A percentile compares a stretch with the other conserved stretches of the same genome.
Evolutionary conservation across 2,113 vertebrate species (phyloP).

Genomic region (Hyla sarda): DNA sequence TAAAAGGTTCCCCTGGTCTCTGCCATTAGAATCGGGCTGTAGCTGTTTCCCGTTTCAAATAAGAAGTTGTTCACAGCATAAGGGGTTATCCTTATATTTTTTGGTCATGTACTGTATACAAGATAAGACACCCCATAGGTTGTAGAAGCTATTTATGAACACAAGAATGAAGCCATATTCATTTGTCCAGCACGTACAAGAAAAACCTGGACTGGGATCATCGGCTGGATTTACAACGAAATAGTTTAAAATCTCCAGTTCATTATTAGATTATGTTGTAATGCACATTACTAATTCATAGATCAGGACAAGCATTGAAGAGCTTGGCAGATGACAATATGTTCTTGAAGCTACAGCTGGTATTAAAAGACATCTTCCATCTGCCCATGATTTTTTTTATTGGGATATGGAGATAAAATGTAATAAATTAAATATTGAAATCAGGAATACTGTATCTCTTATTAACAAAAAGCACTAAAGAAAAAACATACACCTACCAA

Average conservation of each 20-base stretch:
- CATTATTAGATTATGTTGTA: slow-evolving; percentile 39
- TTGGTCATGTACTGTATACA: background rate
- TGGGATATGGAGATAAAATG: slow-evolving; percentile 17
- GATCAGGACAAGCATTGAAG: slow-evolving; percentile 37
- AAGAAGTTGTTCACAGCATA: no score
- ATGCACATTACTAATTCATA: slow-evolving; percentile 45
- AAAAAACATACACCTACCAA: slow-evolving; percentile 10
- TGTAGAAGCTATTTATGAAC: background rate
- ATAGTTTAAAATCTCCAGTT: background rate
- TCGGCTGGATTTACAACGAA: no score
- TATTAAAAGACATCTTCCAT: slow-evolving; percentile 42
- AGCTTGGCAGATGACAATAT: slow-evolving; percentile 37
- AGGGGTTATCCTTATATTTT: no score
- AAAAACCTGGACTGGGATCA: no score
- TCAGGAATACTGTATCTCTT: background rate
- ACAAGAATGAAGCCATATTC: background rate
- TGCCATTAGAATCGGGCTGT: no score
- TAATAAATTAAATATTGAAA: slow-evolving; percentile 1
- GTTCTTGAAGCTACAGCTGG: slow-evolving; percentile 42
- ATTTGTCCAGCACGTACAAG: background rate
- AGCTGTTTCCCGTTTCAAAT: no score
- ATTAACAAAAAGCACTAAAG: background rate
- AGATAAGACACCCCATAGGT: background rate
- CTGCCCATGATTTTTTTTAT: slow-evolving; percentile 12
- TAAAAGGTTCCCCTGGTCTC: no score